Conservation (phyloP, 2,888 invertebrate species). For the Clepsis dumicolana region DNA sequence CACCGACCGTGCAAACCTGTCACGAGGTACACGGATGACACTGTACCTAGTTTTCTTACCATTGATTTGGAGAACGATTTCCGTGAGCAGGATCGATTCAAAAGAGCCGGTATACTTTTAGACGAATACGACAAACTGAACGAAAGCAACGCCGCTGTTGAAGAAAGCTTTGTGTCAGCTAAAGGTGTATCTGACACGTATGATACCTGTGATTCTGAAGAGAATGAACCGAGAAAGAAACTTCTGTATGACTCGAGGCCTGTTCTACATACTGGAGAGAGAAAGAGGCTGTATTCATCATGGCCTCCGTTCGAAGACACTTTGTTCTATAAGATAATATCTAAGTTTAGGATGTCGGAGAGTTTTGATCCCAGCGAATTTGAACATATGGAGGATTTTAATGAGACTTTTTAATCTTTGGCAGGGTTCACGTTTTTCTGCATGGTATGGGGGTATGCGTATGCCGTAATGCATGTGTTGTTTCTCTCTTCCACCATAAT, state of each 20-base stretch:
- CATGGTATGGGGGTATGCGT: too few relatives aligned
- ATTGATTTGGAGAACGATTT: constrained; percentile 50
- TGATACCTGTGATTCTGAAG: constrained; percentile 54
- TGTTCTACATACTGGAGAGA: constrained; percentile 49
- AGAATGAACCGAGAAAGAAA: constrained; percentile 49
- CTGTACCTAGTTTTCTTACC: constrained; percentile 69
- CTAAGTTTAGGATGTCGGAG: constrained; percentile 77
- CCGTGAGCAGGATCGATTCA: constrained; percentile 38
- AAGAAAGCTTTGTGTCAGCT: constrained; percentile 52
- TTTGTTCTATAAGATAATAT: constrained; percentile 72
- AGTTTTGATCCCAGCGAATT: constrained; percentile 77
- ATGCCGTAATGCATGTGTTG: too few relatives aligned
- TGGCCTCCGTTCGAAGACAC: constrained; percentile 81
- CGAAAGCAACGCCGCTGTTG: constrained; percentile 32
- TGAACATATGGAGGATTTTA: constrained; percentile 49
- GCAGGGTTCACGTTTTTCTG: too few relatives aligned
- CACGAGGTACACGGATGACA: constrained; percentile 56
- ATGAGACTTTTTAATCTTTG: constrained; percentile 11
- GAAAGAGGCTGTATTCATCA: constrained; percentile 59
- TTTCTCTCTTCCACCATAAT: too few relatives aligned
- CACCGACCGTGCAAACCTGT: constrained; percentile 34
- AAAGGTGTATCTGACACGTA: constrained; percentile 53
- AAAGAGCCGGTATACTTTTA: constrained; percentile 46
- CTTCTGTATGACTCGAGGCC: constrained; percentile 60
- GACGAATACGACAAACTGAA: constrained; percentile 48